These are phyloP conservation scores for Drosophila littoralis DNA, from an alignment of 1,140 invertebrate species.

Conservation along the genomic window DNA sequence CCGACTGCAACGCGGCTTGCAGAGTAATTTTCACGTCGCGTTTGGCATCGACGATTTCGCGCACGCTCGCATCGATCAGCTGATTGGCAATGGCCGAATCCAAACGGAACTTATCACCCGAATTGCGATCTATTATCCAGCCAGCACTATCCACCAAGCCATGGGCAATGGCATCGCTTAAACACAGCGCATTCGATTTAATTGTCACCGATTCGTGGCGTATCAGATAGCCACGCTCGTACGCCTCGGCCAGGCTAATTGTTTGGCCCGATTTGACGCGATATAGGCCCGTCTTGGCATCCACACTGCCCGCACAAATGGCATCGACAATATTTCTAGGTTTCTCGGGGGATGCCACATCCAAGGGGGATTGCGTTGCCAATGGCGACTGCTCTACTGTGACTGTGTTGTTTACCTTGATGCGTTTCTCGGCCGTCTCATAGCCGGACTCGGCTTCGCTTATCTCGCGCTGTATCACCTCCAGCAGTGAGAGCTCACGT, in stretches of 20 bases:
- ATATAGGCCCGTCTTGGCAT: slow-evolving; percentile 91
- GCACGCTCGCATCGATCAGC: slow-evolving; percentile 90
- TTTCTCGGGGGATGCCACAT: slow-evolving; percentile 74
- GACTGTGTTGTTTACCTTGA: slow-evolving; percentile 90
- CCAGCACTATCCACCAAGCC: slow-evolving; percentile 92
- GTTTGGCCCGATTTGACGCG: slow-evolving; percentile 88
- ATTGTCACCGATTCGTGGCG: slow-evolving; percentile 90
- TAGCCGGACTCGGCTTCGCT: slow-evolving; percentile 92
- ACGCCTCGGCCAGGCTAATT: slow-evolving; percentile 92
- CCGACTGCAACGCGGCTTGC: slow-evolving; percentile 89
- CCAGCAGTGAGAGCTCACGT: slow-evolving; percentile 91
- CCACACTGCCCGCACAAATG: slow-evolving; percentile 91
- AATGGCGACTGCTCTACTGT: slow-evolving; percentile 85
- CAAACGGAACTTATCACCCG: slow-evolving; percentile 91
- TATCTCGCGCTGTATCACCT: slow-evolving; percentile 95
- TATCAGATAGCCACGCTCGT: slow-evolving; percentile 89
- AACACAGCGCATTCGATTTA: slow-evolving; percentile 89
- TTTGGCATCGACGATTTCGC: slow-evolving; percentile 92
- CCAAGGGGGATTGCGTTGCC: slow-evolving; percentile 72
- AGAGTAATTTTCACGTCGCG: slow-evolving; percentile 92
- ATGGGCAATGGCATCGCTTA: slow-evolving; percentile 92
- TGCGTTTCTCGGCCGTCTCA: slow-evolving; percentile 89
- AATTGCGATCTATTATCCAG: slow-evolving; percentile 92
- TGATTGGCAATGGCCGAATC: slow-evolving; percentile 91
- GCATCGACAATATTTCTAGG: slow-evolving; percentile 89